A percentile compares a stretch with the other conserved stretches of the same genome.
phyloP scores from a whole-genome alignment of 2,797 vertebrate genomes.

The Scomberomorus guttatus region DNA sequence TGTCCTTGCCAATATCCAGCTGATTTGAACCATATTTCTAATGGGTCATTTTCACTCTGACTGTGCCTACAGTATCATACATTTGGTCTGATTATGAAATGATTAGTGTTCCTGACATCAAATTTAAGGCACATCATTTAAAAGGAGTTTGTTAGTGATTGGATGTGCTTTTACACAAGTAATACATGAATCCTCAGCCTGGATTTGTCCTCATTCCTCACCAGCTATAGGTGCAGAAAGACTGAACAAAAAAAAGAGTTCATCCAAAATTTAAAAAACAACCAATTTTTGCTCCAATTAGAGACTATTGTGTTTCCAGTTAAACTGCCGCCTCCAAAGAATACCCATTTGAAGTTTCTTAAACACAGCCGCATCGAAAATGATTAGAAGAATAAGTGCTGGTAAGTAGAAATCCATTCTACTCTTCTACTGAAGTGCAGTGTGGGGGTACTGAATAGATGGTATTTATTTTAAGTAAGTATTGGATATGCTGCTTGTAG shows the following conservation, averaged over 20 bases:
- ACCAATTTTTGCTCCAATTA: not conserved
- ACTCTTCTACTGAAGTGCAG: not conserved
- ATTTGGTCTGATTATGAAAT: not conserved
- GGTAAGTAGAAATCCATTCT: constrained; percentile 20
- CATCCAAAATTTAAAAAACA: not conserved
- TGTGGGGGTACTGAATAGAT: not conserved
- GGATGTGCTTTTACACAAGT: not conserved
- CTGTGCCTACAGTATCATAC: not conserved
- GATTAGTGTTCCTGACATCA: constrained; percentile 1
- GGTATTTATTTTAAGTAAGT: not conserved
- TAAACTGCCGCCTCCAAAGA: not conserved
- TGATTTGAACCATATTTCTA: constrained; percentile 7
- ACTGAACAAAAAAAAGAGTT: not conserved
- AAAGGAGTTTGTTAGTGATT: constrained; percentile 9
- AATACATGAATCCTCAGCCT: not conserved
- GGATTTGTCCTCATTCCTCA: not conserved
- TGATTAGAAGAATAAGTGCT: constrained; percentile 12
- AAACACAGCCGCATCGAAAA: not conserved
- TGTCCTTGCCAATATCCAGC: not conserved
- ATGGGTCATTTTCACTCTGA: not conserved
- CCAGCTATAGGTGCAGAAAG: not conserved
- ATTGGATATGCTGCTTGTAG: not conserved
- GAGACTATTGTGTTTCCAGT: not conserved
- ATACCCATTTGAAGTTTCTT: not conserved
- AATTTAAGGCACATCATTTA: constrained; percentile 4